Evolutionary conservation across 2,888 invertebrate genomes (phyloP), one percentile per base, ranked within the genome.

Genomic region (Lumbricus terrestris): DNA sequence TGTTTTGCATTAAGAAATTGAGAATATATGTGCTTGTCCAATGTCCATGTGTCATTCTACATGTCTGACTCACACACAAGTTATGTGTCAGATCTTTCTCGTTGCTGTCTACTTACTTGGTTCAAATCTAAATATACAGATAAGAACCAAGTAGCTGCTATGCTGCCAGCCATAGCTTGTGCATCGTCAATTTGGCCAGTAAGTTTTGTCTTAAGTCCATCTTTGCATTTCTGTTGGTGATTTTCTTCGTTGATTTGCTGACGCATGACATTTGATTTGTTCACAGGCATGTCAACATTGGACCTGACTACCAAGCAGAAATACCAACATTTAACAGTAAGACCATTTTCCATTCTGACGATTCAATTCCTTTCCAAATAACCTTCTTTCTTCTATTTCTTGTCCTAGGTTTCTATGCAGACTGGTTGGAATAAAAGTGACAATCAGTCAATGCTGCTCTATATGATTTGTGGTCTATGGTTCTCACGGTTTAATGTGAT

Each of bases 321-420:
- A 88, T 88, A 88, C 88, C 88, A 38, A 34, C 42, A 2, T 40
- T 88, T 88, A 88, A 42, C 42, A n/a, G 88, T 88, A 88, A 88
- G 47, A 1, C 29, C 23, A 20, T 69, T 69, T 69, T 2, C 8
- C 8, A n/a, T 69, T n/a, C 69, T n/a, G 8, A n/a, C 29, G 54
- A 23, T 8, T 54, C 54, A 54, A 4, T 69, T 69, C 29, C 69
- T 69, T 69, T 69, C 8, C 69, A 29, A 69, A 29, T 69, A n/a
- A 23, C 16, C 47, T 47, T 47, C 16, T 54, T 69, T 69, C 69
- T 29, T 29, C 69, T 69, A 8, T 29, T 69, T 69, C 29, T 69
- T 69, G 69, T 69, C n/a, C 69, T 23, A 29, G 13, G 5, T 5
- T 54, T 54, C 4, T 29, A 6, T 23, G 54, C 23, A 29, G 54